A percentile compares a stretch with the other conserved stretches of the same genome.
Evolutionary conservation across 2,113 vertebrate species (phyloP).

Genomic region (Alligator sinensis): DNA sequence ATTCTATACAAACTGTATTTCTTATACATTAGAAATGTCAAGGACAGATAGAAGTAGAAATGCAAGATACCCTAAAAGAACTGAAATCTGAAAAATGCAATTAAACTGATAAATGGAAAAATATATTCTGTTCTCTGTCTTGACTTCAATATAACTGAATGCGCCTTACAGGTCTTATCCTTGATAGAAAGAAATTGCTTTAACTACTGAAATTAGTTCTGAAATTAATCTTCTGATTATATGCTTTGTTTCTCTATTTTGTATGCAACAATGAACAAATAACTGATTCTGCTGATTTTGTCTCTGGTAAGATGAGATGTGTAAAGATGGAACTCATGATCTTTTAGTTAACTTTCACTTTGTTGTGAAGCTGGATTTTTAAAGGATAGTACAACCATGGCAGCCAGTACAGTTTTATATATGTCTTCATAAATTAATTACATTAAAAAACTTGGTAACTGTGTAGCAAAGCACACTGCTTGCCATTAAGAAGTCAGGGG

Average conservation of each 20-base stretch:
- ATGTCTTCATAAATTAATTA: background rate
- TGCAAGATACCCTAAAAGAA: background rate
- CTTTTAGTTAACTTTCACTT: background rate
- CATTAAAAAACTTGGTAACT: background rate
- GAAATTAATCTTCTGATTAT: too few relatives aligned
- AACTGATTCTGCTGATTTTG: background rate
- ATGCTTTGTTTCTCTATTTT: too few relatives aligned
- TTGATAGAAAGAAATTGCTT: background rate
- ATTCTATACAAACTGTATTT: background rate
- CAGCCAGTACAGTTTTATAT: background rate
- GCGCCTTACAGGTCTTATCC: background rate
- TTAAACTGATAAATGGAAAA: background rate
- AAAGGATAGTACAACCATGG: background rate
- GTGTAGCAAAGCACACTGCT: background rate
- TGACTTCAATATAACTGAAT: background rate
- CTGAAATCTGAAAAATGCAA: background rate
- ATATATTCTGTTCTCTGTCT: background rate
- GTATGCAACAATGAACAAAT: background rate
- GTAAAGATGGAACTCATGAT: background rate
- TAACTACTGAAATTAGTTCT: too few relatives aligned
- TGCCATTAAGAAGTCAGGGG: background rate
- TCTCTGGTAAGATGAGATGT: background rate
- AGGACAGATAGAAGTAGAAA: rapidly evolving
- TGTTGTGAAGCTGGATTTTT: background rate
- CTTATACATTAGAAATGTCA: background rate